Conservation (phyloP, 2,113 vertebrate species). For the Pitta sordida region DNA sequence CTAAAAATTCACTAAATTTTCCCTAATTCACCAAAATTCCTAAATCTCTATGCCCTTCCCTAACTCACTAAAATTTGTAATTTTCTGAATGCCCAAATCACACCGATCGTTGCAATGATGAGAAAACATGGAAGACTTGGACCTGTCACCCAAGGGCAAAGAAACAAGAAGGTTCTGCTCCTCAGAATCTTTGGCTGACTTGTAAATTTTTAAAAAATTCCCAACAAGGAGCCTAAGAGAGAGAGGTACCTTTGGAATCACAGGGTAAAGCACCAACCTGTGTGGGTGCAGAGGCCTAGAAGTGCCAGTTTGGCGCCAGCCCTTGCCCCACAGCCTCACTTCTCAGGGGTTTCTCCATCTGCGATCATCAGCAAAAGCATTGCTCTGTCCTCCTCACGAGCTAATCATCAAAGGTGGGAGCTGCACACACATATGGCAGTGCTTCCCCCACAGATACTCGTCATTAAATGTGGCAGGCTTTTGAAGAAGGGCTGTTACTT, state of each 20-base stretch:
- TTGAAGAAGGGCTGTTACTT: constrained; percentile 61
- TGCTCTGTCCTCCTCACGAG: background rate
- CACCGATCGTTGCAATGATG: no score
- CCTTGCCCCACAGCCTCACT: background rate
- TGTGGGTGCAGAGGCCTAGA: background rate
- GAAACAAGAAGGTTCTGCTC: background rate
- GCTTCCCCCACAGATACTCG: background rate
- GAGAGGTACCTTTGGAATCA: background rate
- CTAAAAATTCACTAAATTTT: no score
- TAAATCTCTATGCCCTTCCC: no score
- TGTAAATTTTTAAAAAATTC: background rate
- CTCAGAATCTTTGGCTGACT: background rate
- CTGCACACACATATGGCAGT: background rate
- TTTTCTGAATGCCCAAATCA: no score
- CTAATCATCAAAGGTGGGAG: constrained; percentile 1
- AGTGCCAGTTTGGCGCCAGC: background rate
- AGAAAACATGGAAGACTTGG: background rate
- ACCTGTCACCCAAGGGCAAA: background rate
- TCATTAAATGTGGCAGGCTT: constrained; percentile 52
- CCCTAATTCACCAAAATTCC: no score
- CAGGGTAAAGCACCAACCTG: background rate
- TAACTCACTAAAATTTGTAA: no score
- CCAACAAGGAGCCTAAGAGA: background rate
- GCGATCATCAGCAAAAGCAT: background rate
- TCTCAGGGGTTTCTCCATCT: background rate